These are phyloP conservation scores for Trichacis sp. DNA, from an alignment of 2,888 invertebrate species.

Conservation along the genomic window DNA sequence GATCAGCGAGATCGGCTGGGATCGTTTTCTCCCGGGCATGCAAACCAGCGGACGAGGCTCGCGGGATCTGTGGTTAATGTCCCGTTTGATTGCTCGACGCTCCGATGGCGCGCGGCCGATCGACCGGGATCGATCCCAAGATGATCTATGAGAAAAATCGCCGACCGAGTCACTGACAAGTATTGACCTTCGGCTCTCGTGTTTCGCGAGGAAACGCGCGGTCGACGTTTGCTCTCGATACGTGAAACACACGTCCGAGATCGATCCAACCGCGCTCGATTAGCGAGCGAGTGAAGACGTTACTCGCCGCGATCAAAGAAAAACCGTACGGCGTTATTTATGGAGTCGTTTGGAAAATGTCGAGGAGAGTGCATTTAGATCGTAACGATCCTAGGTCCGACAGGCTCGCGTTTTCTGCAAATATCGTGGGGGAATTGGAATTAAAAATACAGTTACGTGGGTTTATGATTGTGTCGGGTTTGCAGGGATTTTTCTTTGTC, in stretches of 20 bases:
- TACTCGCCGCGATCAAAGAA: too few relatives aligned
- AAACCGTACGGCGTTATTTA: too few relatives aligned
- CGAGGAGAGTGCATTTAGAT: too few relatives aligned
- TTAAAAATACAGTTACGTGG: too few relatives aligned
- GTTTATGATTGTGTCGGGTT: too few relatives aligned
- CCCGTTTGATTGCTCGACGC: conserved; percentile 64
- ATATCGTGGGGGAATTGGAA: too few relatives aligned
- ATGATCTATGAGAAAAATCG: conserved; percentile 33
- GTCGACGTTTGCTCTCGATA: not conserved
- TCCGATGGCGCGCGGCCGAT: conserved; percentile 22
- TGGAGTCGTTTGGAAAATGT: too few relatives aligned
- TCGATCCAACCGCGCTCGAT: not conserved
- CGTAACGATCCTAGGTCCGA: too few relatives aligned
- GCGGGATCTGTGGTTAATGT: conserved; percentile 64
- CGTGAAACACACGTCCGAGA: not conserved
- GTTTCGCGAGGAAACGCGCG: not conserved
- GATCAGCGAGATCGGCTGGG: conserved; percentile 43
- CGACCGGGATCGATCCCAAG: conserved; percentile 27
- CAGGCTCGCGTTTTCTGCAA: too few relatives aligned
- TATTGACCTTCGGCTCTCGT: conserved; percentile 30
- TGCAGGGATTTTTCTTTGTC: too few relatives aligned
- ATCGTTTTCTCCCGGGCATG: conserved; percentile 51
- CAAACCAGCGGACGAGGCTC: conserved; percentile 44
- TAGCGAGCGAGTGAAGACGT: too few relatives aligned
- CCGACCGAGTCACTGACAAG: conserved; percentile 34